Percentiles rank a stretch among this genome's conserved stretches.
Conservation (phyloP, 2,797 vertebrate species). For the Petrocephalus schoutedeni region DNA sequence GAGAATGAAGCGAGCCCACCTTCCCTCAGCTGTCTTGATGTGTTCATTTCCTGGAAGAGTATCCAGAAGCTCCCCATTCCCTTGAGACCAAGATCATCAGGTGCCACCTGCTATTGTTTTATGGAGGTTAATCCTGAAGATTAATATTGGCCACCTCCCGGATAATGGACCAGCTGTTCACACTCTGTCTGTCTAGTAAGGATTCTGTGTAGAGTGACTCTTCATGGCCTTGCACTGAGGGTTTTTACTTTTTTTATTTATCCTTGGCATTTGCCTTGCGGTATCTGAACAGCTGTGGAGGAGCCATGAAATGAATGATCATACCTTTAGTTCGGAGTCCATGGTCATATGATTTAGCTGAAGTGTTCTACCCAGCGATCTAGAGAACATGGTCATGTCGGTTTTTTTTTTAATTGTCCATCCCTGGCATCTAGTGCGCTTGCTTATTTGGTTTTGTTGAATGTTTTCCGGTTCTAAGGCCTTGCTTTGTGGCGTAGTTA, state of each 20-base stretch:
- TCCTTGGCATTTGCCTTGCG: background rate
- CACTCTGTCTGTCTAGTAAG: background rate
- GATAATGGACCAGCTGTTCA: conserved; percentile 34
- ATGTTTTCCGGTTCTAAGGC: background rate
- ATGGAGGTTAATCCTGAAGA: conserved; percentile 44
- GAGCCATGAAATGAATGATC: conserved; percentile 14
- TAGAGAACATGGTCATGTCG: background rate
- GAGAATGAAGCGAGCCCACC: conserved; percentile 34
- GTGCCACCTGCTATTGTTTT: background rate
- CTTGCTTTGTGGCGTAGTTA: background rate
- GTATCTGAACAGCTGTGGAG: conserved; percentile 7
- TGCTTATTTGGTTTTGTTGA: background rate
- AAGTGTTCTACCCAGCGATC: background rate
- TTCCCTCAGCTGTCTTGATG: conserved; percentile 24
- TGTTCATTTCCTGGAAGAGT: conserved; percentile 51
- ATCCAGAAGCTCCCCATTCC: conserved; percentile 43
- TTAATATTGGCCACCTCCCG: conserved; percentile 51
- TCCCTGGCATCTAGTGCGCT: background rate
- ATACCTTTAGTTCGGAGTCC: conserved; percentile 6
- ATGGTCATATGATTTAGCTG: background rate
- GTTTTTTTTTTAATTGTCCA: background rate
- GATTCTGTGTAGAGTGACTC: background rate
- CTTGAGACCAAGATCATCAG: conserved; percentile 35
- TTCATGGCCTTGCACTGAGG: background rate
- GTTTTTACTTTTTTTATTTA: background rate